Evolutionary conservation across 1,140 invertebrate species (phyloP), one percentile per base, ranked within the genome.

Genomic region (Sitophilus oryzae): DNA sequence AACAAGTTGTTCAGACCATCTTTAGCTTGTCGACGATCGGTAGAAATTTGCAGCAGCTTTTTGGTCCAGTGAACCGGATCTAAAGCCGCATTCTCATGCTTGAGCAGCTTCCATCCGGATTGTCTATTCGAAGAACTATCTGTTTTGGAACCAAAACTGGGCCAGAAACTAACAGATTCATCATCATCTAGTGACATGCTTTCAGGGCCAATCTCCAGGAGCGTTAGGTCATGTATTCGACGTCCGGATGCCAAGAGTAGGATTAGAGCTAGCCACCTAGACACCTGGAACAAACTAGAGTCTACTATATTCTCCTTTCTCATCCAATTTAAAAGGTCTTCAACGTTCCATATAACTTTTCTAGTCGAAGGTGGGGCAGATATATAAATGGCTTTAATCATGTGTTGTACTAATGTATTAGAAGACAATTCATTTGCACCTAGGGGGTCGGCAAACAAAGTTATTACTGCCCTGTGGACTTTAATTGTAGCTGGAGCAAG

Each of bases 81-180:
- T 34, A 55, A 38, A 9, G 1, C 2, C 21, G 16, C 18, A n/a
- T 55, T 21, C n/a, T 2, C 11, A 22, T 3, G 1, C 5, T 22
- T n/a, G 1, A 10, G 22, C 2, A 73, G 46, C 4, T 50, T 56
- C 66, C 68, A 73, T 5, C 64, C 66, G 19, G 68, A 70, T 47
- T 72, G 69, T 48, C 59, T 37, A 38, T 65, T 45, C 14, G 41
- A 51, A 1, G 14, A n/a, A 3, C 42, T 57, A 48, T 71, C 70
- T 1, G 69, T 70, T 54, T 70, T 70, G 3, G 67, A 71, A 2
- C 66, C 66, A 59, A 68, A 71, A 1, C n/a, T 6, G 6, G 67
- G 70, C 59, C 63, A 64, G 19, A 69, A 63, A n/a, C 53, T 62
- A 8, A 62, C 45, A 9, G 47, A 46, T n/a, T n/a, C n/a, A 14